These are phyloP conservation scores for Epirrhoe tristata DNA, from an alignment of 2,888 invertebrate species.

Conservation along the genomic window DNA sequence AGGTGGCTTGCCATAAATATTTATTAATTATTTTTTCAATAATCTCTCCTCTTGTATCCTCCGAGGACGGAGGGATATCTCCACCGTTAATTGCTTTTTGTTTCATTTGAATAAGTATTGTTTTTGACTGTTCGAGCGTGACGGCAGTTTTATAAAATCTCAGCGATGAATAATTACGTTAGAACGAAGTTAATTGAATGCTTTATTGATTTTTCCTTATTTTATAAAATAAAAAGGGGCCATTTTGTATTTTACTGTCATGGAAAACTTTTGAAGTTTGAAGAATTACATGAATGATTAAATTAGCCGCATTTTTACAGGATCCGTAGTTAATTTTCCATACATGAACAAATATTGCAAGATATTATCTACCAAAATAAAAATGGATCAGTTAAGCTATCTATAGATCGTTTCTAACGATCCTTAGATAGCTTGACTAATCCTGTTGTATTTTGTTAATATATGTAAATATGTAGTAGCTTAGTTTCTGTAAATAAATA, in stretches of 20 bases:
- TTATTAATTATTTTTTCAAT: slow-evolving; percentile 86
- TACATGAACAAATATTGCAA: no score
- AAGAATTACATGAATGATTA: background rate
- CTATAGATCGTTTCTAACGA: no score
- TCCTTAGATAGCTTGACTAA: no score
- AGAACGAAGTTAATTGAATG: slow-evolving; percentile 69
- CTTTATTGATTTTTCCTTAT: slow-evolving; percentile 60
- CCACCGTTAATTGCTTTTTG: slow-evolving; percentile 84
- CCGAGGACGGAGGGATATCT: slow-evolving; percentile 81
- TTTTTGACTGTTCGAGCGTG: slow-evolving; percentile 82
- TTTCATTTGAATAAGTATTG: slow-evolving; percentile 86
- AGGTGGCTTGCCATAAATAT: slow-evolving; percentile 84
- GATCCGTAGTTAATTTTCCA: no score
- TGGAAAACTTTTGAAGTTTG: background rate
- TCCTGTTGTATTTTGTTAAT: no score
- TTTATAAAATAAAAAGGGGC: slow-evolving; percentile 15
- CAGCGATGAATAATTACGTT: slow-evolving; percentile 77
- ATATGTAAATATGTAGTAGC: no score
- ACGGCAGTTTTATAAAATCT: slow-evolving; percentile 77
- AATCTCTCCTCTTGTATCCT: slow-evolving; percentile 82
- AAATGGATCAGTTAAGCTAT: no score
- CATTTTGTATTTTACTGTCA: slow-evolving; percentile 2
- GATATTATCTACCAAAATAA: no score
- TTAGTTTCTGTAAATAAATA: no score
- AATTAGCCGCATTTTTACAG: background rate